Evolutionary conservation across 2,888 invertebrate genomes (phyloP).

Genomic region (Hylaea fasciaria): DNA sequence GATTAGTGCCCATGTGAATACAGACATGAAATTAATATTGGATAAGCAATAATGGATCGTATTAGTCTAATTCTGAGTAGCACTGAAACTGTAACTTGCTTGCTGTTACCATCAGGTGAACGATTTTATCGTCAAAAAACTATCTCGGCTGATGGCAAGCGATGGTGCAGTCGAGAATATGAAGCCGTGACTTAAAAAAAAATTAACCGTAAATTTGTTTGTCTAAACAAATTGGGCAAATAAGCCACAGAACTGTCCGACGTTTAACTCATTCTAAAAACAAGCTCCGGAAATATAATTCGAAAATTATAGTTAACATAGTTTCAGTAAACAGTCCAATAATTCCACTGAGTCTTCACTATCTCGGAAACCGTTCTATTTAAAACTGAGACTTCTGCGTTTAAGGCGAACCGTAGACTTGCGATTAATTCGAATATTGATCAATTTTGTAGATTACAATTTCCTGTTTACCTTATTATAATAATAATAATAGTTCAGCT

Average conservation of each 20-base stretch:
- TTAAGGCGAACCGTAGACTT: slow-evolving; percentile 39
- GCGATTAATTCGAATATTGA: slow-evolving; percentile 9
- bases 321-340: slow-evolving; percentile 52
- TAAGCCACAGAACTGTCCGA: neutral
- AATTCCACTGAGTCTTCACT: slow-evolving; percentile 49
- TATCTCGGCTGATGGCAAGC: neutral
- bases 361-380: slow-evolving; percentile 58
- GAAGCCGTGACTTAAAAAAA: neutral
- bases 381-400: slow-evolving; percentile 48
- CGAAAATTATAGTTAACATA: slow-evolving; percentile 42
- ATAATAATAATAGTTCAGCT: too few species aligned
- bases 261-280: neutral
- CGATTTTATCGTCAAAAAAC: too few species aligned
- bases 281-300: slow-evolving; percentile 28
- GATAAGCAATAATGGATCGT: too few species aligned
- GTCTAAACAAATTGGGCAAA: neutral
- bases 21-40: too few species aligned
- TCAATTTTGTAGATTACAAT: neutral
- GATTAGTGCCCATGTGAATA: too few species aligned
- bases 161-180: too few species aligned
- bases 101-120: too few species aligned
- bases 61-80: too few species aligned
- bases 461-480: too few species aligned
- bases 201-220: neutral
- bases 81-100: too few species aligned